Conservation (phyloP, 2,888 invertebrate species). For the Drosophila paramelanica region DNA sequence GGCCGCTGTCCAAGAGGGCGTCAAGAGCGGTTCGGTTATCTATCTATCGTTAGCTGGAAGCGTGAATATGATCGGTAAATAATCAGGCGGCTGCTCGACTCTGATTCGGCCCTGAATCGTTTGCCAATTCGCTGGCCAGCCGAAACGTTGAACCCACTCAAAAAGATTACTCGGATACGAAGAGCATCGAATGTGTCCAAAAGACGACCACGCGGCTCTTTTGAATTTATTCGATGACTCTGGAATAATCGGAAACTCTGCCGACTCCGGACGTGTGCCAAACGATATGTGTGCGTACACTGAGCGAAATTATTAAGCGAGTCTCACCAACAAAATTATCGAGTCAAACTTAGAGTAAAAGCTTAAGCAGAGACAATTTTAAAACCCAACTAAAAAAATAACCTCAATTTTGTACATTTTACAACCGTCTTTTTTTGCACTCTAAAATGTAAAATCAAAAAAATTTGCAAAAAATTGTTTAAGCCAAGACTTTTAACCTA, state of each 20-base stretch:
- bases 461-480: too few relatives aligned
- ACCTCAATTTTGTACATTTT: too few relatives aligned
- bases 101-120: constrained; percentile 13
- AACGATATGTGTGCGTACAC: constrained; percentile 8
- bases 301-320: not conserved
- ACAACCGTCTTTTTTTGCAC: too few relatives aligned
- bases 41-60: constrained; percentile 31
- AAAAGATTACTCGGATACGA: constrained; percentile 29
- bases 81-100: constrained; percentile 20
- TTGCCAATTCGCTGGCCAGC: constrained; percentile 6
- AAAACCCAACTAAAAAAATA: too few relatives aligned
- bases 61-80: constrained; percentile 47
- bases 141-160: constrained; percentile 8
- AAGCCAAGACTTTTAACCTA: too few relatives aligned
- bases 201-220: constrained; percentile 3
- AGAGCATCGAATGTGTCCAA: constrained; percentile 11
- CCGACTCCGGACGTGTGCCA: constrained; percentile 45
- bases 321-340: too few relatives aligned
- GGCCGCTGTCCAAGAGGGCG: constrained; percentile 35
- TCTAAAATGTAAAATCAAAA: too few relatives aligned
- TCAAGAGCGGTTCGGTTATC: constrained; percentile 71
- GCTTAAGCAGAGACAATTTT: too few relatives aligned
- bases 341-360: too few relatives aligned
- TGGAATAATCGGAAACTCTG: constrained; percentile 19
- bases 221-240: constrained; percentile 9